phyloP scores from a whole-genome alignment of 2,113 vertebrate species.

The Todiramphus chloris region DNA sequence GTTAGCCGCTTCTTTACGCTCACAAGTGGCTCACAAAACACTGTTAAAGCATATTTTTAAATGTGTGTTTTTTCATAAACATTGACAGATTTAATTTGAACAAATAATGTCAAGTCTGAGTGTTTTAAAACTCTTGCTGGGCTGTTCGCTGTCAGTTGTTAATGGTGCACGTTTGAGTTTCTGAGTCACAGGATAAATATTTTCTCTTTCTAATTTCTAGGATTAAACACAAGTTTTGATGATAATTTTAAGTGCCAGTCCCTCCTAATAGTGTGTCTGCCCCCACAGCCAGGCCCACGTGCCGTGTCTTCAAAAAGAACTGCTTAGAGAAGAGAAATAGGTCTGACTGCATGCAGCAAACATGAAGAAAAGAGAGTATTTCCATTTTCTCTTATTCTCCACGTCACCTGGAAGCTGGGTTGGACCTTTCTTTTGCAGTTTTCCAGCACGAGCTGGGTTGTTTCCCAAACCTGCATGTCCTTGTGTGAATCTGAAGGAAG shows the following conservation, averaged over 20 bases:
- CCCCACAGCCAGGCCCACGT: not conserved
- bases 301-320: not conserved
- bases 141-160: slow-evolving; percentile 30
- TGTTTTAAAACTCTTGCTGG: slow-evolving; percentile 38
- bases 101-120: not conserved
- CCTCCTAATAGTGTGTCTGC: not conserved
- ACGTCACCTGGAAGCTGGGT: not conserved
- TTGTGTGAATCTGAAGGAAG: not conserved
- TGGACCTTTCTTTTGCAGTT: not conserved
- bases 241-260: not conserved
- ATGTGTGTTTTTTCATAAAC: slow-evolving; percentile 30
- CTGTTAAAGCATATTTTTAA: slow-evolving; percentile 51
- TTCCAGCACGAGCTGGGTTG: not conserved
- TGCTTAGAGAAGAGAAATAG: not conserved
- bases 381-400: not conserved
- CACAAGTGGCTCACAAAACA: slow-evolving; percentile 47
- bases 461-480: not conserved
- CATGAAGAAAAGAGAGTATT: not conserved
- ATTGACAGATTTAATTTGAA: slow-evolving; percentile 41
- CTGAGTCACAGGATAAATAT: slow-evolving; percentile 60
- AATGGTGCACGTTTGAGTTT: slow-evolving; percentile 18
- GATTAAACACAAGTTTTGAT: not conserved
- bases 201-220: not conserved
- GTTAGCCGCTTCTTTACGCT: slow-evolving; percentile 52
- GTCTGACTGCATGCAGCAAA: not conserved